phyloP scores from a whole-genome alignment of 2,797 vertebrate species.

The Urosaurus nigricauda region DNA sequence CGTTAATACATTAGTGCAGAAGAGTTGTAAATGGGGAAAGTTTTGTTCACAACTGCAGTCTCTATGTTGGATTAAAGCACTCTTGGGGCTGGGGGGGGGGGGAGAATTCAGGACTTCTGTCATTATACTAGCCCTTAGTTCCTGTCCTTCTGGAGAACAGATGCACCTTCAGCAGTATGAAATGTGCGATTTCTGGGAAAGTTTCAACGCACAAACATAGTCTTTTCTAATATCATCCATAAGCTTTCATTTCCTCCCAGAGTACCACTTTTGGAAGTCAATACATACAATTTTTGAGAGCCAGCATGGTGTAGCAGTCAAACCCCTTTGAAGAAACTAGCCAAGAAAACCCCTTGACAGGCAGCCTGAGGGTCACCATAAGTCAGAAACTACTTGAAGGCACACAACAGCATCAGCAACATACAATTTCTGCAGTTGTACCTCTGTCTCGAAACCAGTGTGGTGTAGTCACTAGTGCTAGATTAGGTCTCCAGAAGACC shows the following conservation, averaged over 20 bases:
- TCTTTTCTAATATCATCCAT: background rate
- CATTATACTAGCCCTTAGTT: conserved; percentile 20
- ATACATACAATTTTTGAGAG: accelerated
- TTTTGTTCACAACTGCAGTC: background rate
- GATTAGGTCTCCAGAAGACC: too few species aligned
- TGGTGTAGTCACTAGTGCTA: too few species aligned
- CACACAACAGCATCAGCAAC: background rate
- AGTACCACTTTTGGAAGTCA: background rate
- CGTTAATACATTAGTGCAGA: background rate
- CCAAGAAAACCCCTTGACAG: too few species aligned
- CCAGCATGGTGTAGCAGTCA: too few species aligned
- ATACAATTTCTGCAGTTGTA: conserved; percentile 2
- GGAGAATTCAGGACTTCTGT: conserved; percentile 1
- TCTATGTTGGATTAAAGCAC: conserved; percentile 4
- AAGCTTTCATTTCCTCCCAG: background rate
- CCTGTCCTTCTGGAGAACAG: background rate
- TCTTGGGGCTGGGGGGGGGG: background rate
- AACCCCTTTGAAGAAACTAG: background rate
- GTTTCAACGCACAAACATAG: background rate
- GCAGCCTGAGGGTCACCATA: too few species aligned
- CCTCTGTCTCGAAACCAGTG: background rate
- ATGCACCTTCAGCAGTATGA: background rate
- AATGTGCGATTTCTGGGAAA: accelerated
- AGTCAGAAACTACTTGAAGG: too few species aligned
- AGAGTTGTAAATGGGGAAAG: background rate